phyloP scores from a whole-genome alignment of 2,888 invertebrate genomes.

The Euplagia quadripunctaria region DNA sequence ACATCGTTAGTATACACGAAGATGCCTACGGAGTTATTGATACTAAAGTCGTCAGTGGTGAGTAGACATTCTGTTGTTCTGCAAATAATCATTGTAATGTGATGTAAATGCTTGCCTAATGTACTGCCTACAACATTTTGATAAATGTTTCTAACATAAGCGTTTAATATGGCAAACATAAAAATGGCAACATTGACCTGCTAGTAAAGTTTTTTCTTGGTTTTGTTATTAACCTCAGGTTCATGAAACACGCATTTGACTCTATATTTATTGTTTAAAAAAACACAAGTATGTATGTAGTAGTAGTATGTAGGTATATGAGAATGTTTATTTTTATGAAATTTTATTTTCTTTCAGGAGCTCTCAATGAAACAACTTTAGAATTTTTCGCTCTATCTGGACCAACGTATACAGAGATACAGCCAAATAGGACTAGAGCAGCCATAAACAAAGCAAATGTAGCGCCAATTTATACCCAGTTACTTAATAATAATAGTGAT shows the following conservation, averaged over 20 bases:
- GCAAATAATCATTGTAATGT: no score
- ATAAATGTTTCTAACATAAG: neutral
- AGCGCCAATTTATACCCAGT: slow-evolving; percentile 77
- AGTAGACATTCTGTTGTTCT: slow-evolving; percentile 46
- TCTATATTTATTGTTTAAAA: neutral
- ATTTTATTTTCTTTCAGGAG: slow-evolving; percentile 44
- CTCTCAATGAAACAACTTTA: slow-evolving; percentile 52
- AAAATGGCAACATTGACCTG: neutral
- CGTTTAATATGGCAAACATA: neutral
- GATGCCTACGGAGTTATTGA: slow-evolving; percentile 86
- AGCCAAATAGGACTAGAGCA: slow-evolving; percentile 56
- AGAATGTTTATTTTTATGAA: neutral
- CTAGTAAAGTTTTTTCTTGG: neutral
- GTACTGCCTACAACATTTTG: neutral
- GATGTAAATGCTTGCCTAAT: neutral
- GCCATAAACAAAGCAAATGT: slow-evolving; percentile 78
- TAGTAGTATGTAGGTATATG: no score
- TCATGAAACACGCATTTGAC: neutral
- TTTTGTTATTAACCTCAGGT: neutral
- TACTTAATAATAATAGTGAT: slow-evolving; percentile 75
- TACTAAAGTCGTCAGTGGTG: slow-evolving; percentile 84
- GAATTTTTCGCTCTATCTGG: slow-evolving; percentile 76
- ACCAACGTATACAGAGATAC: slow-evolving; percentile 73
- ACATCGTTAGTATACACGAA: slow-evolving; percentile 65
- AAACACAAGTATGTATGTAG: neutral